Evolutionary conservation across 2,888 invertebrate species (phyloP), one percentile per base, ranked within the genome.

Genomic region (Dryococelus australis): DNA sequence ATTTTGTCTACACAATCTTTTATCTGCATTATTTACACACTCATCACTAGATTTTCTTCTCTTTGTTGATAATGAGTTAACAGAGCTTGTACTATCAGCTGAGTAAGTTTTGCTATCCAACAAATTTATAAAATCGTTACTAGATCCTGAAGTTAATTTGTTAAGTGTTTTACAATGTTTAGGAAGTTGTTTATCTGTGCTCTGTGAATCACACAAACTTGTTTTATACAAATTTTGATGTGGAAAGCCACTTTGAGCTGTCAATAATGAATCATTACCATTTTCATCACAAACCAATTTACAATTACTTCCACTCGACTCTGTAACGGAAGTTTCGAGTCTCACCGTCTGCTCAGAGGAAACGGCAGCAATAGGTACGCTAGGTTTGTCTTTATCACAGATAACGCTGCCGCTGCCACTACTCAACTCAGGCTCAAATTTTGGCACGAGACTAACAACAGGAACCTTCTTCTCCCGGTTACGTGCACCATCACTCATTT

Each of bases 301-400:
- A n/a, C 65, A 65, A 20, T 65, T 65, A 24, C n/a, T 65, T 1
- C 65, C 65, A n/a, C 65, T 65, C 65, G 8, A n/a, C 6, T n/a
- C 65, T 8, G 24, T n/a, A n/a, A n/a, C 2, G 20, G 65, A 65
- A n/a, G 65, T 16, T 65, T 65, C 10, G 0, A 24, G 65, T 65
- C 24, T 24, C 24, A 1, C 65, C n/a, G 8, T 65, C 65, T 65
- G 65, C 16, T 65, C n/a, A 24, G 65, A 16, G 24, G 65, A 20
- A 65, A 24, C 65, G 16, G 65, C 65, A 65, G 65, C 65, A 65
- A 20, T 65, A n/a, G 65, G 65, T 65, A 65, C 65, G 65, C 13
- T 65, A n/a, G n/a, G 65, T 65, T 65, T 65, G 65, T 16, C 65
- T 65, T 65, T 65, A 65, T 65, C 65, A 65, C 65, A 65, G 65